Evolutionary conservation across 1,140 invertebrate genomes (phyloP).

Genomic region (Charaxes varanes): DNA sequence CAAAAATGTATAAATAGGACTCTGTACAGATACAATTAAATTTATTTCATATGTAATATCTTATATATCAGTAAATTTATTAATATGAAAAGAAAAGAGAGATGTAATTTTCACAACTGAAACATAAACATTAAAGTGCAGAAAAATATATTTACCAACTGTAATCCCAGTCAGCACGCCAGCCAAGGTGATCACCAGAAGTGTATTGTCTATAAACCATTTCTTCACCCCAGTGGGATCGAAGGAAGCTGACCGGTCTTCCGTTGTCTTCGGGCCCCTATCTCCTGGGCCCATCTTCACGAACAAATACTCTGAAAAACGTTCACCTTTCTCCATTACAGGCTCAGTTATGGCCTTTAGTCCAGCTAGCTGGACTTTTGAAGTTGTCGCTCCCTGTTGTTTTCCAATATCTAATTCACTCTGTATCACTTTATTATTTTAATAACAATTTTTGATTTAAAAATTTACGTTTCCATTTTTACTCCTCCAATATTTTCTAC

Average conservation of each 20-base stretch:
- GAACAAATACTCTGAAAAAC: constrained; percentile 84
- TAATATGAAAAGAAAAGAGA: neutral
- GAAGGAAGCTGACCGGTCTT: constrained; percentile 74
- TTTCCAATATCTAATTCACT: neutral
- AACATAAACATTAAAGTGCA: neutral
- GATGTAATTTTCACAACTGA: constrained; percentile 1
- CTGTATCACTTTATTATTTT: neutral
- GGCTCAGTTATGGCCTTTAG: constrained; percentile 32
- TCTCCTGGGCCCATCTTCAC: constrained; percentile 78
- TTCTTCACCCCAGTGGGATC: constrained; percentile 79
- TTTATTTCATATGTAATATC: too few relatives aligned
- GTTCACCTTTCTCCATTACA: constrained; percentile 74
- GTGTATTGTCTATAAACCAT: constrained; percentile 83
- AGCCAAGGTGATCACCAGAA: constrained; percentile 84
- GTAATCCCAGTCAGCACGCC: constrained; percentile 84
- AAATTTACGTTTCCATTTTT: neutral
- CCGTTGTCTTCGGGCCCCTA: constrained; percentile 72
- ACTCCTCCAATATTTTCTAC: too few relatives aligned
- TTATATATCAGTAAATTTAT: too few relatives aligned
- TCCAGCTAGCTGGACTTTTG: constrained; percentile 48
- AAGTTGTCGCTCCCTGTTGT: neutral
- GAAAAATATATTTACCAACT: constrained; percentile 76
- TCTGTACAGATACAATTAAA: too few relatives aligned
- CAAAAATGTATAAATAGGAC: too few relatives aligned
- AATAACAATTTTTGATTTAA: neutral